Base-by-base conservation (phyloP, 2,797 vertebrate species). In the Premnoplex brunnescens region DNA sequence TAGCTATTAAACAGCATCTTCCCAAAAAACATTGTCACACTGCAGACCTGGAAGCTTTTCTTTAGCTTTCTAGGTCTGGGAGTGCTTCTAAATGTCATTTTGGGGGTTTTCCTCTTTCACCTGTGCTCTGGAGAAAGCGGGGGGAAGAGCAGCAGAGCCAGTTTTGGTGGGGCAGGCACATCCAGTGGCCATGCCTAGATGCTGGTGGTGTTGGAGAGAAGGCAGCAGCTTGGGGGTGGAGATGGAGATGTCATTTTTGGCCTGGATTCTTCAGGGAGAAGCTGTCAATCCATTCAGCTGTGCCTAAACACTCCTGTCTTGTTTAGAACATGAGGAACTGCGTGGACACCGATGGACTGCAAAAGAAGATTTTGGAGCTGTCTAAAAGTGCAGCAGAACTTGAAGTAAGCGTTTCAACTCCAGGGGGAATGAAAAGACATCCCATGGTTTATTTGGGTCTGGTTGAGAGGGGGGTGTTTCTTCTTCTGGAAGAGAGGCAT, bases 241-340 rank as follows among this genome's bases (percentile, higher is more conserved):
- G 37, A 79, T 85, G 93, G 86, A 79, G 37, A 79, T 95, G 80
- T 67, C 64, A 64, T 73, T 85, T 89, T 58, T 84, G 41, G 41
- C n/a, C 27, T 52, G 19, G 17, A 58, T 91, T 76, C 46, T 85
- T 28, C 43, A 43, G 48, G 56, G n/a, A 79, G 48, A 79, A 87
- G 21, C 77, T 94, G 82, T 93, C 67, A 66, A 84, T 91, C 56
- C 12, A 20, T 44, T 95, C 69, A 77, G 26, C 89, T 94, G 41
- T 90, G 59, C 60, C 43, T 95, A 76, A 94, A 67, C 22, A 6
- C 16, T 54, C 44, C 87, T 56, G 19, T 74, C 64, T 96, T 86
- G 27, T 90, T 63, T 93, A 99, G 99, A 99, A 99, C 95, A 98
- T 98, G 80, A 98, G 98, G 97, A 98, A 97, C 68, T 97, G 94